These are phyloP conservation scores for Cyrtonyx montezumae DNA, from an alignment of 2,113 vertebrate species.

Conservation along the genomic window DNA sequence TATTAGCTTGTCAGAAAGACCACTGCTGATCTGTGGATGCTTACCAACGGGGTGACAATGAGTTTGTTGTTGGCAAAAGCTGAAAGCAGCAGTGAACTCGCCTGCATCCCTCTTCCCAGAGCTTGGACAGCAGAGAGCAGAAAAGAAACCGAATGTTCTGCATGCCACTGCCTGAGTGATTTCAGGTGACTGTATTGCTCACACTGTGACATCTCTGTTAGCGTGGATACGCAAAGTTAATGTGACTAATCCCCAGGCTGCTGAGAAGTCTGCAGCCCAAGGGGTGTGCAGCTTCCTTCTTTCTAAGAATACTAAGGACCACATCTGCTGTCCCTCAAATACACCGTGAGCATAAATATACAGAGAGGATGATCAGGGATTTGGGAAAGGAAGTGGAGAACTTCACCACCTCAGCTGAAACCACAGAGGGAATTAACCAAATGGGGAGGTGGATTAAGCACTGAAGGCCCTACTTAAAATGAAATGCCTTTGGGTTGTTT, in stretches of 20 bases:
- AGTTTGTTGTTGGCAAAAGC: background rate
- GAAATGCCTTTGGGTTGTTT: background rate
- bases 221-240: background rate
- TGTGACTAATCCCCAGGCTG: background rate
- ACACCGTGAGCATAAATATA: too few relatives aligned
- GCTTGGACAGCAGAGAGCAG: background rate
- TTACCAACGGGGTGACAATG: rapidly evolving
- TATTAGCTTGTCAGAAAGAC: background rate
- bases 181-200: rapidly evolving
- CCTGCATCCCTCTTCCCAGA: background rate
- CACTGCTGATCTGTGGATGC: rapidly evolving
- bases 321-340: background rate
- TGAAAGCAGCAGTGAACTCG: background rate
- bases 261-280: background rate
- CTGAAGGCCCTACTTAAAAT: background rate
- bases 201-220: background rate
- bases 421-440: background rate
- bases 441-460: background rate
- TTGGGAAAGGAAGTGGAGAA: background rate
- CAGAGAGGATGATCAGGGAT: background rate
- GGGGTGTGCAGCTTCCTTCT: background rate
- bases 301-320: background rate
- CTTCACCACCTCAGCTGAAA: rapidly evolving
- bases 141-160: background rate
- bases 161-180: rapidly evolving